Evolutionary conservation across 2,888 invertebrate species (phyloP).

Genomic region (Fissipunctia ypsillon): DNA sequence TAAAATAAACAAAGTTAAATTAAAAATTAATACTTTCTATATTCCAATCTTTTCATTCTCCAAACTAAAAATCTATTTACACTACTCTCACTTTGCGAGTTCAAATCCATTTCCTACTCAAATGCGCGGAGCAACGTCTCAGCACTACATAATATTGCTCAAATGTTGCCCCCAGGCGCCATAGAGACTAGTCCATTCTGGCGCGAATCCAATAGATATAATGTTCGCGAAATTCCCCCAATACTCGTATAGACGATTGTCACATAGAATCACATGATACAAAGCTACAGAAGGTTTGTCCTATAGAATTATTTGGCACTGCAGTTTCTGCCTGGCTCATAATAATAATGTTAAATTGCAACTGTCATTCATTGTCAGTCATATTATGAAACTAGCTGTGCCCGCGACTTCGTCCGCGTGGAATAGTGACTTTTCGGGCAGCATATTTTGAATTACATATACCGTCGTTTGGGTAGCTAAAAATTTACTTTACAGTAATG

Average conservation of each 20-base stretch:
- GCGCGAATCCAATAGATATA: constrained; percentile 67
- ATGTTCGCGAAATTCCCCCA: constrained; percentile 54
- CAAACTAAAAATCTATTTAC: neutral
- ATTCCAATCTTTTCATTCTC: no score
- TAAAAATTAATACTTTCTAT: neutral
- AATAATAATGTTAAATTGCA: no score
- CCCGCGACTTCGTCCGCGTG: no score
- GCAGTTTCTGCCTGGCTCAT: no score
- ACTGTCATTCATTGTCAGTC: no score
- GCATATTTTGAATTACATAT: no score
- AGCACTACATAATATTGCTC: constrained; percentile 55
- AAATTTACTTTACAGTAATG: no score
- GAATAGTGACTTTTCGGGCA: no score
- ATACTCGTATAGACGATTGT: constrained; percentile 45
- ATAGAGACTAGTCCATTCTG: constrained; percentile 65
- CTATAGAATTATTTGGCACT: no score
- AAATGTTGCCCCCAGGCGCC: constrained; percentile 66
- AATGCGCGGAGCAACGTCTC: constrained; percentile 40
- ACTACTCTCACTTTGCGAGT: neutral
- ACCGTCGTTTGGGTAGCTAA: no score
- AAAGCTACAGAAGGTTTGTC: constrained; percentile 22
- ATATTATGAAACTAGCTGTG: no score
- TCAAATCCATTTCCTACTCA: constrained; percentile 21
- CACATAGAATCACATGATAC: constrained; percentile 7
- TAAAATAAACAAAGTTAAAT: neutral